A percentile compares a stretch with the other conserved stretches of the same genome.
These are phyloP conservation scores for Leptobrachium leishanense DNA, from an alignment of 2,113 vertebrate species.

Conservation along the genomic window DNA sequence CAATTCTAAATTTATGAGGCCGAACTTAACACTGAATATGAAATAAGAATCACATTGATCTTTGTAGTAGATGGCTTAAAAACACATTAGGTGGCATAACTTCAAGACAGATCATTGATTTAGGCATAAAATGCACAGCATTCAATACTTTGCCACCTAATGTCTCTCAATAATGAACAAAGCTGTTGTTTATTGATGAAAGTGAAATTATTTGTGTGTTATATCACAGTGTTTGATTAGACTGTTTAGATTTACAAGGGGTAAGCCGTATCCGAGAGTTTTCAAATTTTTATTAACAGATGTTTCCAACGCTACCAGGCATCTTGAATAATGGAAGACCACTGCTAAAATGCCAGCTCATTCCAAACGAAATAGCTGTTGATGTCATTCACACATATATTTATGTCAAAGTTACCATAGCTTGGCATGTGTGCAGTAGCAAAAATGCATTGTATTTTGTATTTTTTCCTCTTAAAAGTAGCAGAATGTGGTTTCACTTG, in stretches of 20 bases:
- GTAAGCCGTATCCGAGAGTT: conserved; percentile 45
- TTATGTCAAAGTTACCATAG: neutral
- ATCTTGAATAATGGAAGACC: neutral
- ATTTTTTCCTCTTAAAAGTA: no score
- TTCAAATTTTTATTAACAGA: conserved; percentile 23
- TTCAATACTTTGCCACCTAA: conserved; percentile 74
- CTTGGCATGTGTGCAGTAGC: neutral
- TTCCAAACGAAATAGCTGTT: neutral
- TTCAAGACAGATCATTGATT: conserved; percentile 85
- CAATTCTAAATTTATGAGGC: conserved; percentile 88
- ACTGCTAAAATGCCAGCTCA: neutral
- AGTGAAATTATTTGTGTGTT: conserved; percentile 79
- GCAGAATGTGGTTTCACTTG: neutral
- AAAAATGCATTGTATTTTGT: no score
- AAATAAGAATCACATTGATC: conserved; percentile 88
- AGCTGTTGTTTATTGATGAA: conserved; percentile 77
- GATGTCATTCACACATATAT: neutral
- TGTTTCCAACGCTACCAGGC: neutral
- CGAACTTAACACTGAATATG: conserved; percentile 81
- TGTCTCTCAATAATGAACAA: conserved; percentile 74
- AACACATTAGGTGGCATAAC: conserved; percentile 91
- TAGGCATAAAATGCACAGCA: conserved; percentile 78
- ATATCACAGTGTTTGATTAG: conserved; percentile 59
- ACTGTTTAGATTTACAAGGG: conserved; percentile 60
- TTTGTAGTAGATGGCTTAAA: conserved; percentile 85